Percentiles rank a stretch among this genome's conserved stretches.
phyloP scores from a whole-genome alignment of 2,113 vertebrate genomes.

The Laterallus jamaicensis region DNA sequence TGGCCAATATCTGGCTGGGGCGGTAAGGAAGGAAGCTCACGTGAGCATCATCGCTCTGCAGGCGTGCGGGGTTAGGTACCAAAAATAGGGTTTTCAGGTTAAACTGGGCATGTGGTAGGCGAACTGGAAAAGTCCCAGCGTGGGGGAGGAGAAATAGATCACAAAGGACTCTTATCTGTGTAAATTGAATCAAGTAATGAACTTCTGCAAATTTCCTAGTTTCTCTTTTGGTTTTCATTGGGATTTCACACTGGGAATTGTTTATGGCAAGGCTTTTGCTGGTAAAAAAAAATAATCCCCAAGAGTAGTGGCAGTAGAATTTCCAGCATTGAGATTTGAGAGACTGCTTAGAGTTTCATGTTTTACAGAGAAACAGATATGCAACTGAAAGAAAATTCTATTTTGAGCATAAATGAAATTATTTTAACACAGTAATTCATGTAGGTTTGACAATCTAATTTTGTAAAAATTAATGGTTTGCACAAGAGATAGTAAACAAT shows the following conservation, averaged over 20 bases:
- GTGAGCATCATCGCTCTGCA: neutral
- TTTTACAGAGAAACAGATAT: neutral
- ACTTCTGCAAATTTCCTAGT: neutral
- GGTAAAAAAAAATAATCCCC: neutral
- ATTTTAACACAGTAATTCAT: neutral
- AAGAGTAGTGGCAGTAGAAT: neutral
- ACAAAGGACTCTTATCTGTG: neutral
- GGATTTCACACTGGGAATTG: neutral
- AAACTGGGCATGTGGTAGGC: neutral
- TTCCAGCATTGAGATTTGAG: neutral
- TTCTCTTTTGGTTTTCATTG: neutral
- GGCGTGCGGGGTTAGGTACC: neutral
- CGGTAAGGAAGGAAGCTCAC: neutral
- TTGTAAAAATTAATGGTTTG: neutral
- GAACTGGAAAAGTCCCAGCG: neutral
- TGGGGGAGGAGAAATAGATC: neutral
- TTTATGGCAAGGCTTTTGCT: neutral
- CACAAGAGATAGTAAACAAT: neutral
- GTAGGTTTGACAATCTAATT: neutral
- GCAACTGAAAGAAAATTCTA: neutral
- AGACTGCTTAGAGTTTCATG: neutral
- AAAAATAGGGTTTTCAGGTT: neutral
- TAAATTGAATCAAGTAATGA: neutral
- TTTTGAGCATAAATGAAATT: neutral
- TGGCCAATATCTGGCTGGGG: neutral